Evolutionary conservation across 2,888 invertebrate species (phyloP).

Genomic region (Zeuzera pyrina): DNA sequence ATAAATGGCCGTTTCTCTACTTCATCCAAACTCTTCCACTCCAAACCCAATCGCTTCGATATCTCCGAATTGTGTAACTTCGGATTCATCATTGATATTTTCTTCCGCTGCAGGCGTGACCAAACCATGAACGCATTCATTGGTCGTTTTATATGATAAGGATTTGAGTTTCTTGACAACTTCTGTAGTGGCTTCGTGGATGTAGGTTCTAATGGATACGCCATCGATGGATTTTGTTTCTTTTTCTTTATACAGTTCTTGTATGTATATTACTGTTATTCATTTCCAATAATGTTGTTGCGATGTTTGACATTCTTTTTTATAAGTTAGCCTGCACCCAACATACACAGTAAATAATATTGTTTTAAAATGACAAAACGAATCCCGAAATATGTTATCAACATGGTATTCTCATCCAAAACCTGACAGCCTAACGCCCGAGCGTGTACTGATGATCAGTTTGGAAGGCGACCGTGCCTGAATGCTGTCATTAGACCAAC

Average conservation of each 20-base stretch:
- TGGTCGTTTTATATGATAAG: constrained; percentile 90
- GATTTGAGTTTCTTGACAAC: constrained; percentile 70
- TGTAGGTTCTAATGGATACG: constrained; percentile 40
- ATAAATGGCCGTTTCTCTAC: constrained; percentile 88
- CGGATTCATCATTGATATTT: constrained; percentile 88
- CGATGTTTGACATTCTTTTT: too few species aligned
- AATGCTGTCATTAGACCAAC: constrained; percentile 67
- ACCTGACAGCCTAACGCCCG: constrained; percentile 36
- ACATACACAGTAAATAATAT: too few species aligned
- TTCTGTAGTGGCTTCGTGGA: constrained; percentile 37
- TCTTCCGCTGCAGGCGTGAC: constrained; percentile 90
- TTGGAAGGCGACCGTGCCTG: constrained; percentile 50
- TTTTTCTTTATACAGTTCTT: constrained; percentile 1
- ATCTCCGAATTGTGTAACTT: constrained; percentile 86
- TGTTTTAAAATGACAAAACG: too few species aligned
- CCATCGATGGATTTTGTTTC: constrained; percentile 29
- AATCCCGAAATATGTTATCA: background rate
- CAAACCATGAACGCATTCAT: constrained; percentile 99
- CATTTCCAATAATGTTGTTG: too few species aligned
- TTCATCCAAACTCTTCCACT: constrained; percentile 88
- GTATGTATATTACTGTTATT: background rate
- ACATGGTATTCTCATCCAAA: constrained; percentile 7
- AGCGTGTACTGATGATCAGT: constrained; percentile 51
- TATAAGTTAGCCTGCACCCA: too few species aligned
- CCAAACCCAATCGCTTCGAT: constrained; percentile 85